Evolutionary conservation across 2,113 vertebrate genomes (phyloP), one percentile per base, ranked within the genome.

Genomic region (Irena cyanogastra): DNA sequence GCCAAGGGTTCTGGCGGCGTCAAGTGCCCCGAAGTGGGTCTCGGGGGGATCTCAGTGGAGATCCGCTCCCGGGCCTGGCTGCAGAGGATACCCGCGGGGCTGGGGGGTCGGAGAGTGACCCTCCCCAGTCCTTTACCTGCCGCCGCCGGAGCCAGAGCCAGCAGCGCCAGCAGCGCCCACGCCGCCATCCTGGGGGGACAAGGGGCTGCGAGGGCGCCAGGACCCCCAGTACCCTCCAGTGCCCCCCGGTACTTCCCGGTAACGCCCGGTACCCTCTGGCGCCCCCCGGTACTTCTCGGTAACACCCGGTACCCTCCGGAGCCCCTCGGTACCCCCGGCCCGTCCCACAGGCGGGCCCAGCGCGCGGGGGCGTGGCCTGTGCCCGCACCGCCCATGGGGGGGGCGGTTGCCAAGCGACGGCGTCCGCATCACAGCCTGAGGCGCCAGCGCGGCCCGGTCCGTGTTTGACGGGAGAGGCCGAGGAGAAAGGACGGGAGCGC

Each of bases 141-240:
- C 3, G 60, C 83, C 33, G 41, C 53, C 37, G 78, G 88, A 53
- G 71, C 77, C 88, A 83, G 47, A 42, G 53, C 83, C 83, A 80
- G 66, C 57, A 80, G 50, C 41, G 42, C 75, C 75, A 87, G 65
- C 65, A 83, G 71, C 49, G 16, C 47, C 71, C 71, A 72, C 24
- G 71, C 35, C 77, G 70, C 77, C 92, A 90, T 90, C 56, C 66
- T 18, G 74, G 10, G 30, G n/a, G 45, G 3, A 37, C 23, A 16
- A 4, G 1, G 20, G 39, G 53, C 39, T 30, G 28, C 3, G 24
- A 28, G 33, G 44, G 17, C 9, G 3, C 16, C 26, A 7, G 16
- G 8, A 20, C 22, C 3, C 13, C 14, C n/a, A 14, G 6, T 4
- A 3, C 30, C 1, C 0, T 5, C 26, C 10, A 24, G 60, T 13